A percentile compares a stretch with the other conserved stretches of the same genome.
phyloP scores from a whole-genome alignment of 2,888 invertebrate species.

The Physocephala rufipes region DNA sequence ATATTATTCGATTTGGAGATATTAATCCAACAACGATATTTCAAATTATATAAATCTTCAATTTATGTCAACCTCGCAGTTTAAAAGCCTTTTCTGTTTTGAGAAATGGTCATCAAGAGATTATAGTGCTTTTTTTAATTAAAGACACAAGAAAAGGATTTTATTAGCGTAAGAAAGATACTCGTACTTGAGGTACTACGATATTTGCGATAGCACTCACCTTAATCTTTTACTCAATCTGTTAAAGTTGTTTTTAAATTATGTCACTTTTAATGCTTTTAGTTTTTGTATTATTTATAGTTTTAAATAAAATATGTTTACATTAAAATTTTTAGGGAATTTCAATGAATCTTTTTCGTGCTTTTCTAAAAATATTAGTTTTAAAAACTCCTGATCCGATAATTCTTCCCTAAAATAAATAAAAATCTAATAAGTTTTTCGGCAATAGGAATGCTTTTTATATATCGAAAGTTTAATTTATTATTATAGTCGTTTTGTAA shows the following conservation, averaged over 20 bases:
- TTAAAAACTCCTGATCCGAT: constrained; percentile 9
- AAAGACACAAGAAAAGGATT: too few species aligned
- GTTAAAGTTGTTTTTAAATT: constrained; percentile 53
- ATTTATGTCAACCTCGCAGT: too few species aligned
- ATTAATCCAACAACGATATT: too few species aligned
- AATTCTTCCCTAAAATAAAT: background rate
- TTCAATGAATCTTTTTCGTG: background rate
- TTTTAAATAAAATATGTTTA: constrained; percentile 13
- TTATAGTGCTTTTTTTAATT: too few species aligned
- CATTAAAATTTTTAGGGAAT: too few species aligned
- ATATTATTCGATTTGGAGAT: too few species aligned
- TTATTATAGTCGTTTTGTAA: constrained; percentile 5
- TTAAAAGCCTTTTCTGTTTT: too few species aligned
- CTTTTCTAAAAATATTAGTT: background rate
- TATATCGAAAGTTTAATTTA: background rate
- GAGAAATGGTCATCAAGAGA: too few species aligned
- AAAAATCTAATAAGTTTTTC: background rate
- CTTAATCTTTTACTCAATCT: constrained; percentile 63
- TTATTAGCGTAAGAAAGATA: too few species aligned
- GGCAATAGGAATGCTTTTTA: too few species aligned
- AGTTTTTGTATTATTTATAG: constrained; percentile 1
- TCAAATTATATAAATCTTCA: too few species aligned
- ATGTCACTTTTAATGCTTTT: constrained; percentile 37
- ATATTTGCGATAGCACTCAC: constrained; percentile 51
- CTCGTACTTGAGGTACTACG: too few species aligned